Percentiles rank a stretch among this genome's conserved stretches.
Conservation (phyloP, 2,888 invertebrate genomes). For the Pollenia labialis region DNA sequence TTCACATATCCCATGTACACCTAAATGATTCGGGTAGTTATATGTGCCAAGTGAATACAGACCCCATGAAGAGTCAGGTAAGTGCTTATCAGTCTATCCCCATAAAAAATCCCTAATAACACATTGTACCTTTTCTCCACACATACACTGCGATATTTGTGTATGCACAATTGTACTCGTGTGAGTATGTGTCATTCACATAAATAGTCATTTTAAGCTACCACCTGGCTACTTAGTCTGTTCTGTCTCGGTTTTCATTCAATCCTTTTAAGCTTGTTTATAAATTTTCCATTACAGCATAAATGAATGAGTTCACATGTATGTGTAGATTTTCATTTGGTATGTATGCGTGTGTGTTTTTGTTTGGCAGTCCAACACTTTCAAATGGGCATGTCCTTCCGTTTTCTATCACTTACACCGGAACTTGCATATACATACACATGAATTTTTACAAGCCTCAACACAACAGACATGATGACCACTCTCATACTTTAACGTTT, state of each 20-base stretch:
- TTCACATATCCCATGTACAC: slow-evolving; percentile 95
- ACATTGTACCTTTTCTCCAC: slow-evolving; percentile 12
- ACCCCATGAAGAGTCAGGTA: slow-evolving; percentile 95
- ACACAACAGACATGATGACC: slow-evolving; percentile 36
- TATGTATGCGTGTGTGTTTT: background rate
- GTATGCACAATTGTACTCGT: background rate
- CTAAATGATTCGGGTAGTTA: slow-evolving; percentile 96
- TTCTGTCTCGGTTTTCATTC: slow-evolving; percentile 68
- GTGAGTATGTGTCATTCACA: slow-evolving; percentile 38
- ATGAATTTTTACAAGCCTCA: background rate
- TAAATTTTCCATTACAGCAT: slow-evolving; percentile 68
- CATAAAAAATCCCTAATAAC: slow-evolving; percentile 58
- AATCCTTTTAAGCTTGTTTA: slow-evolving; percentile 73
- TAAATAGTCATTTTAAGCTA: slow-evolving; percentile 69
- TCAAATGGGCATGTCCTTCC: slow-evolving; percentile 71
- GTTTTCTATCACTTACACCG: slow-evolving; percentile 61
- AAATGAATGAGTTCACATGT: slow-evolving; percentile 18
- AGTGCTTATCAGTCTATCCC: slow-evolving; percentile 78
- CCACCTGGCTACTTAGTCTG: slow-evolving; percentile 72
- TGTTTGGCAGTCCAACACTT: slow-evolving; percentile 65
- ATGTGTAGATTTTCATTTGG: background rate
- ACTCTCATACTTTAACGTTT: background rate
- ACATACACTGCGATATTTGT: background rate
- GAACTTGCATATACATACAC: background rate
- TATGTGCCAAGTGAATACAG: slow-evolving; percentile 97